Evolutionary conservation across 1,140 invertebrate genomes (phyloP).

Genomic region (Saccostrea glomerata): DNA sequence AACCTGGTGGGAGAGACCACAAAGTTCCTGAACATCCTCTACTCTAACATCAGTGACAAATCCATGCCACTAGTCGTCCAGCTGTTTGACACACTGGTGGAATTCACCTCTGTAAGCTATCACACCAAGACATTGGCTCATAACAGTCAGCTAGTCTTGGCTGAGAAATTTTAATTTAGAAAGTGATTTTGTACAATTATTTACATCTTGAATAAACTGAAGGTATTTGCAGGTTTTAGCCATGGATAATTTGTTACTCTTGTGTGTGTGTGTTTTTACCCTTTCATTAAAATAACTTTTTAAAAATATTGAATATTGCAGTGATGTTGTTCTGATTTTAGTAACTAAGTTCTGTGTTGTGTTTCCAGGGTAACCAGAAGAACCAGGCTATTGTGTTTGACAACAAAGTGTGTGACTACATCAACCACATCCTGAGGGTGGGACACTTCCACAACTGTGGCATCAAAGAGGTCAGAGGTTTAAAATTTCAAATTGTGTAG

Average conservation of each 20-base stretch:
- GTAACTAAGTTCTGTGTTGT: neutral
- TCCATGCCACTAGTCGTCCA: constrained; percentile 73
- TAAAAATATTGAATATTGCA: no score
- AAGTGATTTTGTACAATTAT: neutral
- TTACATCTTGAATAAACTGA: no score
- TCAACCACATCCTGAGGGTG: constrained; percentile 77
- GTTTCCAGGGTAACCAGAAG: constrained; percentile 73
- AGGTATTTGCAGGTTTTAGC: no score
- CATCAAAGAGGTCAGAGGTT: constrained; percentile 49
- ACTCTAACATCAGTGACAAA: constrained; percentile 73
- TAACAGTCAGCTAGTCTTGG: neutral
- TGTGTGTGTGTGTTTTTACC: no score
- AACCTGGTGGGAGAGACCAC: constrained; percentile 76
- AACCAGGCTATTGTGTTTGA: constrained; percentile 77
- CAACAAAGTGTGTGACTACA: constrained; percentile 77
- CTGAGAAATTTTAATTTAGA: neutral
- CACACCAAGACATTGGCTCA: neutral
- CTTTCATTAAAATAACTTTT: no score
- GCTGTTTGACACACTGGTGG: constrained; percentile 75
- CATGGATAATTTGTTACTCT: no score
- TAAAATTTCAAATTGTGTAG: no score
- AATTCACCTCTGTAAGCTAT: constrained; percentile 76
- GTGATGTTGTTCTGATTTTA: no score
- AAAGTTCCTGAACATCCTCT: constrained; percentile 72
- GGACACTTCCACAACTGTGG: constrained; percentile 70